Evolutionary conservation across 1,140 invertebrate genomes (phyloP).

Genomic region (Proales similis): DNA sequence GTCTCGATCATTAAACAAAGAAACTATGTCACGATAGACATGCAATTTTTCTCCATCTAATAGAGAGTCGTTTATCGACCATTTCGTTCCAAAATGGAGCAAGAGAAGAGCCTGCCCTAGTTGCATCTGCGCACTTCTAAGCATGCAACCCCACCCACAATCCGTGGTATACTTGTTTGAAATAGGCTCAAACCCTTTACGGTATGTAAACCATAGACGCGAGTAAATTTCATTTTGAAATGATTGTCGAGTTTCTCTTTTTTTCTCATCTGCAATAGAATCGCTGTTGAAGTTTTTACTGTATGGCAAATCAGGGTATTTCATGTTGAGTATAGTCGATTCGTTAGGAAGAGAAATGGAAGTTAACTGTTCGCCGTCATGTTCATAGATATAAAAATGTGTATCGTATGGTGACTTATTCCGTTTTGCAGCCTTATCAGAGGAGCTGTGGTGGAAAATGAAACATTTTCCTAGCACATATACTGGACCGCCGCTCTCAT

Average conservation of each 20-base stretch:
- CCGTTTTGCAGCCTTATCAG: too few relatives aligned
- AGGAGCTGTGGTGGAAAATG: too few relatives aligned
- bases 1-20: slow-evolving; percentile 21
- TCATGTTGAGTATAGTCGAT: not conserved
- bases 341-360: not conserved
- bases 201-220: slow-evolving; percentile 38
- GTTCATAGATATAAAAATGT: slow-evolving; percentile 9
- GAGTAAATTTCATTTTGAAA: slow-evolving; percentile 32
- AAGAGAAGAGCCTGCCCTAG: slow-evolving; percentile 10
- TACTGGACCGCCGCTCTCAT: too few relatives aligned
- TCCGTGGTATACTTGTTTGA: slow-evolving; percentile 29
- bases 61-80: slow-evolving; percentile 15
- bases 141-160: slow-evolving; percentile 38
- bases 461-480: too few relatives aligned
- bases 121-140: slow-evolving; percentile 35
- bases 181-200: slow-evolving; percentile 33
- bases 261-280: not conserved
- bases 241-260: slow-evolving; percentile 4
- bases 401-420: not conserved
- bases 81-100: slow-evolving; percentile 16
- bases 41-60: not conserved
- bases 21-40: slow-evolving; percentile 9
- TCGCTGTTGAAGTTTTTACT: not conserved
- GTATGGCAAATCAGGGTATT: slow-evolving; percentile 3
- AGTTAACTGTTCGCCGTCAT: not conserved